A percentile compares a stretch with the other conserved stretches of the same genome.
Conservation (phyloP, 2,888 invertebrate genomes). For the Drosophila cognata region DNA sequence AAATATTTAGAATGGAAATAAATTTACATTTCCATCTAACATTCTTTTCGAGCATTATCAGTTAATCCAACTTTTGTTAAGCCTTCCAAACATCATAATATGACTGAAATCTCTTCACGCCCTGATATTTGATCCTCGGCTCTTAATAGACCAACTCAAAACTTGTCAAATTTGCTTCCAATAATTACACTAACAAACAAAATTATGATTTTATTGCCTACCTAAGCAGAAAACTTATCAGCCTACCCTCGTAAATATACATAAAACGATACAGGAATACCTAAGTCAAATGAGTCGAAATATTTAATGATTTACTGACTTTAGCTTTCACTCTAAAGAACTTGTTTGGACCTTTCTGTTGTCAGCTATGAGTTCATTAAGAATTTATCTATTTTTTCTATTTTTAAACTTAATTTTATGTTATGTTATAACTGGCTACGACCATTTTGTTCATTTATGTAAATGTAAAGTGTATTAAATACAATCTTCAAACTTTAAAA, state of each 20-base stretch:
- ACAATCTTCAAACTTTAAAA: background rate
- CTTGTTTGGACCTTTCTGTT: too few species aligned
- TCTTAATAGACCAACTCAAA: background rate
- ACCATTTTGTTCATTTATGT: background rate
- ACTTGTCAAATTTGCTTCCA: background rate
- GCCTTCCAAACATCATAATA: background rate
- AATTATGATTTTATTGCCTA: background rate
- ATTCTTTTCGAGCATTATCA: background rate
- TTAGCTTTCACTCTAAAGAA: too few species aligned
- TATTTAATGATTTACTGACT: background rate
- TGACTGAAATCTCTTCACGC: background rate
- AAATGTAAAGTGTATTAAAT: background rate
- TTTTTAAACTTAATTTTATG: background rate
- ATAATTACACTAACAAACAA: background rate
- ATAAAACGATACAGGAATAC: background rate
- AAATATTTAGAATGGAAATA: background rate
- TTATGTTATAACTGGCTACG: background rate
- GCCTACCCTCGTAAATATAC: background rate
- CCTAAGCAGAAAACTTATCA: background rate
- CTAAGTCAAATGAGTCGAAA: background rate
- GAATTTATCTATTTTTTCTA: fast-evolving
- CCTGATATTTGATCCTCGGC: background rate
- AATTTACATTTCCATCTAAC: background rate
- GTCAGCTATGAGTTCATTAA: background rate
- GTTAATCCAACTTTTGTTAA: background rate